Base-by-base conservation (phyloP, 2,113 vertebrate genomes). In the Microcebus tavaratra region DNA sequence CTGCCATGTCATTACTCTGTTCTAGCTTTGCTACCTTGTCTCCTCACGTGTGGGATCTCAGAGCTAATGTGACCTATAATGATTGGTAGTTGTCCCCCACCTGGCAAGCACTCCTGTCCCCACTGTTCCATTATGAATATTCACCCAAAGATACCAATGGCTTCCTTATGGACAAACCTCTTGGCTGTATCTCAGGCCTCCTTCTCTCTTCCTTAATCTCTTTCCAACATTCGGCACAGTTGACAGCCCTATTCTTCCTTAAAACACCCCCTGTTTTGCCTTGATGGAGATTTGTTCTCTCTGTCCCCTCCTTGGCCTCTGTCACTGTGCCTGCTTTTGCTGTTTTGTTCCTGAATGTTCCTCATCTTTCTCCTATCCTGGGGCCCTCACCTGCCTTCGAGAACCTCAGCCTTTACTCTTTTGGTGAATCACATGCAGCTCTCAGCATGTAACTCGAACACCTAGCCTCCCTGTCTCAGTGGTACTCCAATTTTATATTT, bases 251-350 rank as follows among this genome's bases (percentile, higher is more conserved):
- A 3, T 61, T 59, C 7, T 53, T 84, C 59, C n/a, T 53, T n/a
- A 21, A 53, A 91, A 65, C 8, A 10, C 50, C 39, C 21, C 25
- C 25, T 73, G 9, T 70, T n/a, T 63, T 34, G 39, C 48, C 57
- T 36, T 21, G 36, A 3, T 73, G 84, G 72, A 18, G 3, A 48
- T 48, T 59, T 48, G 27, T 31, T 7, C 15, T 50, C 36, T 7
- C 27, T 5, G 0, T 23, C 4, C 1, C 17, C n/a, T 45, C 50
- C 59, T 39, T 6, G 29, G 59, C 27, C 1, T n/a, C 55, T 13
- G 0, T 31, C 29, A 12, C 9, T 3, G 3, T 15, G 8, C n/a
- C 23, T 17, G 2, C 25, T 72, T 34, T 14, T 61, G 39, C 17
- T 75, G 17, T 34, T 48, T 12, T 27, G 25, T 55, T 53, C 42